Evolutionary conservation across 2,113 vertebrate genomes (phyloP).

Genomic region (Steatornis caripensis): DNA sequence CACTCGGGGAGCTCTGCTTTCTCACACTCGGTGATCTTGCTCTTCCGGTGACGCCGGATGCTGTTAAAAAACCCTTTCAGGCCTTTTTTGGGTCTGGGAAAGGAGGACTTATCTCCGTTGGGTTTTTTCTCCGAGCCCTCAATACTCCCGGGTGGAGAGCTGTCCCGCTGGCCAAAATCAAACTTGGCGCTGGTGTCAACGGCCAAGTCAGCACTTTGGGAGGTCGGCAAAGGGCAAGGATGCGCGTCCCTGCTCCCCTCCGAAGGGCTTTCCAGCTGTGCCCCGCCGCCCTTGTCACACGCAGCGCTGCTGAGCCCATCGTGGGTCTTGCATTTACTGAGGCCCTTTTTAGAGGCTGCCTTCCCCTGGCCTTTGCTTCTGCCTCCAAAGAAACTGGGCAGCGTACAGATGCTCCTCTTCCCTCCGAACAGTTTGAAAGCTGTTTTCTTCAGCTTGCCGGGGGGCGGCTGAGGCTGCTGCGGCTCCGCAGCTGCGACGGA

Average conservation of each 20-base stretch:
- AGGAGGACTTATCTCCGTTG: slow-evolving; percentile 69
- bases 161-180: slow-evolving; percentile 53
- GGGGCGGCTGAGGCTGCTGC: background rate
- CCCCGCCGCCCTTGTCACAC: slow-evolving; percentile 54
- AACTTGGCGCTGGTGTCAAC: background rate
- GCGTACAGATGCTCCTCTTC: slow-evolving; percentile 88
- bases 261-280: background rate
- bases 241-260: background rate
- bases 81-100: slow-evolving; percentile 84
- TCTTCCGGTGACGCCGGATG: slow-evolving; percentile 87
- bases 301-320: slow-evolving; percentile 80
- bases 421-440: slow-evolving; percentile 92
- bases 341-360: slow-evolving; percentile 78
- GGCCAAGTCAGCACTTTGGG: slow-evolving; percentile 65
- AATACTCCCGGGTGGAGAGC: slow-evolving; percentile 46
- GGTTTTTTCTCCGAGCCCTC: slow-evolving; percentile 78
- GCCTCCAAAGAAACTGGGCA: slow-evolving; percentile 91
- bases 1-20: slow-evolving; percentile 64
- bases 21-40: slow-evolving; percentile 75
- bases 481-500: slow-evolving; percentile 32
- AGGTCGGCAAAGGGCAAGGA: slow-evolving; percentile 42
- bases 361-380: slow-evolving; percentile 82
- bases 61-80: slow-evolving; percentile 91
- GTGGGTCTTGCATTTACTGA: slow-evolving; percentile 91
- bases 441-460: slow-evolving; percentile 87